Percentiles rank a stretch among this genome's conserved stretches.
Conservation (phyloP, 2,113 vertebrate genomes). For the Oenanthe oenanthe region DNA sequence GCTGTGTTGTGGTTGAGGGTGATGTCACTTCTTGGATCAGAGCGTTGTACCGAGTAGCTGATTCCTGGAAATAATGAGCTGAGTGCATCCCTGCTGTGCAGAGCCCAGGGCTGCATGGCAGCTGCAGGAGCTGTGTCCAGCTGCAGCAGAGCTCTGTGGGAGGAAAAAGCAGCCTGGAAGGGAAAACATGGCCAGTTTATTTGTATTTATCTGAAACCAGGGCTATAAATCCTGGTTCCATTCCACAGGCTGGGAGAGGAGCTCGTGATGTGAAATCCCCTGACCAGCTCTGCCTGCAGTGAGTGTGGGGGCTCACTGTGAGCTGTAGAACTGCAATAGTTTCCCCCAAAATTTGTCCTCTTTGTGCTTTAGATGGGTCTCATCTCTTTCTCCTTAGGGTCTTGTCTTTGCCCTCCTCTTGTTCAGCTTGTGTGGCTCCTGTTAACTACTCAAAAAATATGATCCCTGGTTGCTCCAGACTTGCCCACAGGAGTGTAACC, state of each 20-base stretch:
- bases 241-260: background rate
- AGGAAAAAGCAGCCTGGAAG: background rate
- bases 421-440: background rate
- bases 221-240: background rate
- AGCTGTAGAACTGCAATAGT: accelerated
- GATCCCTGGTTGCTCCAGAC: background rate
- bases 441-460: background rate
- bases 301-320: background rate
- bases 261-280: background rate
- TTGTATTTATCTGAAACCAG: background rate
- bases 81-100: background rate
- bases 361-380: background rate
- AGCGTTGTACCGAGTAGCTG: background rate
- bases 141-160: background rate
- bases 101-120: background rate
- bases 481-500: background rate
- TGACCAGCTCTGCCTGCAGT: background rate
- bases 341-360: background rate
- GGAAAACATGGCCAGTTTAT: background rate
- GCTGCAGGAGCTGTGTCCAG: background rate
- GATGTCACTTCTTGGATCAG: background rate
- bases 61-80: background rate
- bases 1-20: background rate
- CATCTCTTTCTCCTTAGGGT: background rate
- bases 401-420: background rate